Percentiles rank a stretch among this genome's conserved stretches.
Evolutionary conservation across 1,140 invertebrate species (phyloP).

Genomic region (Gonioctena quinquepunctata): DNA sequence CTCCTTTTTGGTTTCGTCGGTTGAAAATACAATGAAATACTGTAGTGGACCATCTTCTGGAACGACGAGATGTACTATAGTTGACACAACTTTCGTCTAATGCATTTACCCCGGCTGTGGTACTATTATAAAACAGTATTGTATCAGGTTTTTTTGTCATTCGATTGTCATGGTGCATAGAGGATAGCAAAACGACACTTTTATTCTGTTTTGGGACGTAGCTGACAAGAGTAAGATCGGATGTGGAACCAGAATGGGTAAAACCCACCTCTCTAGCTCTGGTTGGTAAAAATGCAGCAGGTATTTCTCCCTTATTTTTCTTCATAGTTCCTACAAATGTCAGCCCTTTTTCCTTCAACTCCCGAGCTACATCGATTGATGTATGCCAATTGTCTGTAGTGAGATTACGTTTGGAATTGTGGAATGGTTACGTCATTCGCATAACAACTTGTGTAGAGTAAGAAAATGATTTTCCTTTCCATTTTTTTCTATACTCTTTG

Average conservation of each 20-base stretch:
- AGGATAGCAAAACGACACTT: slow-evolving; percentile 44
- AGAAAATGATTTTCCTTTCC: slow-evolving; percentile 6
- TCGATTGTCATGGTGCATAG: slow-evolving; percentile 43
- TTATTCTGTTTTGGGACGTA: slow-evolving; percentile 46
- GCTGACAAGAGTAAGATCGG: slow-evolving; percentile 40
- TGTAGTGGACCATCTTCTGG: slow-evolving; percentile 32
- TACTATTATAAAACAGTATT: slow-evolving; percentile 44
- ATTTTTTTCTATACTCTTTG: neutral
- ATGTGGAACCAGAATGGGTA: slow-evolving; percentile 18
- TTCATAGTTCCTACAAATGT: slow-evolving; percentile 42
- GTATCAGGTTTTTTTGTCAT: slow-evolving; percentile 43
- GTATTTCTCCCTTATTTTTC: slow-evolving; percentile 50
- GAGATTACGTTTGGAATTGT: slow-evolving; percentile 44
- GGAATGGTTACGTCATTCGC: neutral
- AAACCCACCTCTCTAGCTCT: slow-evolving; percentile 14
- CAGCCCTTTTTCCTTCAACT: slow-evolving; percentile 40
- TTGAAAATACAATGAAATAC: slow-evolving; percentile 43
- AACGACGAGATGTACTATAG: slow-evolving; percentile 23
- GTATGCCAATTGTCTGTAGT: slow-evolving; percentile 45
- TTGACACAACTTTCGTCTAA: slow-evolving; percentile 44
- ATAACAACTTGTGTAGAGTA: slow-evolving; percentile 1
- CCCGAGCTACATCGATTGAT: slow-evolving; percentile 30
- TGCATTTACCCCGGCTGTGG: slow-evolving; percentile 42
- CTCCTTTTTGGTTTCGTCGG: no score
- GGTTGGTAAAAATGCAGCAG: slow-evolving; percentile 35